A percentile compares a stretch with the other conserved stretches of the same genome.
These are phyloP conservation scores for Acipenser transmontanus DNA, from an alignment of 2,797 vertebrate species.

Conservation along the genomic window DNA sequence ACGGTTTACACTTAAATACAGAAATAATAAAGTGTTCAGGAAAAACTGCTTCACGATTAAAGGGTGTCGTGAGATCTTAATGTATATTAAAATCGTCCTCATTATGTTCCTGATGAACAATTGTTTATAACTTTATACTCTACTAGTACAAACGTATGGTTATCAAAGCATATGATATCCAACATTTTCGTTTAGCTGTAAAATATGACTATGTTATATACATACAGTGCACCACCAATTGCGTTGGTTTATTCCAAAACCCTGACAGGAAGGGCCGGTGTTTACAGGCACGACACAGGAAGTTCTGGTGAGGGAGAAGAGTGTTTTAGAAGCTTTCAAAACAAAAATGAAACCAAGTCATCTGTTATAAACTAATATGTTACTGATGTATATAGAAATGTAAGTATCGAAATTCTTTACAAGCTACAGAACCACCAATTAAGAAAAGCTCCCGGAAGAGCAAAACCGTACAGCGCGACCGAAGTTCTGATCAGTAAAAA, in stretches of 20 bases:
- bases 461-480: constrained; percentile 1
- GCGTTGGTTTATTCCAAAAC: constrained; percentile 33
- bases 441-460: not conserved
- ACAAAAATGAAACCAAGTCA: not conserved
- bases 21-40: too few relatives aligned
- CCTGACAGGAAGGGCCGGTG: constrained; percentile 50
- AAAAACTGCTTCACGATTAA: too few relatives aligned
- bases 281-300: constrained; percentile 47
- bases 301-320: constrained; percentile 17
- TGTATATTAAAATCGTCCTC: not conserved
- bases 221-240: not conserved
- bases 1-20: too few relatives aligned
- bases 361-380: not conserved
- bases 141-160: not conserved
- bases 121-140: not conserved
- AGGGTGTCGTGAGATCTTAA: not conserved
- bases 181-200: not conserved
- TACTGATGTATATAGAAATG: not conserved
- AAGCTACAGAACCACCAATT: not conserved
- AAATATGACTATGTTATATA: not conserved
- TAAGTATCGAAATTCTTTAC: constrained; percentile 6
- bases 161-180: not conserved
- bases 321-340: constrained; percentile 26
- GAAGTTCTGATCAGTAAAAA: not conserved
- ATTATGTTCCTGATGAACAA: not conserved